These are phyloP conservation scores for Solenopsis fugax DNA, from an alignment of 1,140 invertebrate species.

Conservation along the genomic window DNA sequence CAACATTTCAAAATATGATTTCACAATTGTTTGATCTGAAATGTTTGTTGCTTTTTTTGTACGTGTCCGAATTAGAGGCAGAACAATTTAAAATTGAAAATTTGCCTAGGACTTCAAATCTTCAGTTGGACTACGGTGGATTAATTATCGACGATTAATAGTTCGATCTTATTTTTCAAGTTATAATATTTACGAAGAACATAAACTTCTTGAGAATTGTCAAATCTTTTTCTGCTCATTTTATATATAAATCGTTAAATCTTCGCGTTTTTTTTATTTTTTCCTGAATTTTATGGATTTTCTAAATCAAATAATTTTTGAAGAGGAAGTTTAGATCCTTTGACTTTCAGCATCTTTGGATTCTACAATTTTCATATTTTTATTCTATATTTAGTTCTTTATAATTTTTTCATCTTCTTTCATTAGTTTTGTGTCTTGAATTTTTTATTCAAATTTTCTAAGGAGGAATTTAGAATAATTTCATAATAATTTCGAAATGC, in stretches of 20 bases:
- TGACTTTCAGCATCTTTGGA: neutral
- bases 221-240: neutral
- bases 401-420: neutral
- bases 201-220: neutral
- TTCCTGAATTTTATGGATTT: neutral
- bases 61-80: too few relatives aligned
- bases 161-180: neutral
- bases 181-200: neutral
- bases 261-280: neutral
- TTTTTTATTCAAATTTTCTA: neutral
- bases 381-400: neutral
- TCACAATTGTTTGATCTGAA: too few relatives aligned
- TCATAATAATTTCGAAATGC: slow-evolving; percentile 11
- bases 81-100: too few relatives aligned
- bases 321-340: neutral
- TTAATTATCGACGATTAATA: neutral
- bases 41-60: too few relatives aligned
- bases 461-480: neutral
- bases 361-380: neutral
- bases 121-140: too few relatives aligned
- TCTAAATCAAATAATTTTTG: neutral
- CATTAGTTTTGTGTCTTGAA: neutral
- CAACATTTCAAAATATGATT: too few relatives aligned
- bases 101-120: too few relatives aligned
- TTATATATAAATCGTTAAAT: neutral